These are phyloP conservation scores for Ditula angustiorana DNA, from an alignment of 2,888 invertebrate species.

Conservation along the genomic window DNA sequence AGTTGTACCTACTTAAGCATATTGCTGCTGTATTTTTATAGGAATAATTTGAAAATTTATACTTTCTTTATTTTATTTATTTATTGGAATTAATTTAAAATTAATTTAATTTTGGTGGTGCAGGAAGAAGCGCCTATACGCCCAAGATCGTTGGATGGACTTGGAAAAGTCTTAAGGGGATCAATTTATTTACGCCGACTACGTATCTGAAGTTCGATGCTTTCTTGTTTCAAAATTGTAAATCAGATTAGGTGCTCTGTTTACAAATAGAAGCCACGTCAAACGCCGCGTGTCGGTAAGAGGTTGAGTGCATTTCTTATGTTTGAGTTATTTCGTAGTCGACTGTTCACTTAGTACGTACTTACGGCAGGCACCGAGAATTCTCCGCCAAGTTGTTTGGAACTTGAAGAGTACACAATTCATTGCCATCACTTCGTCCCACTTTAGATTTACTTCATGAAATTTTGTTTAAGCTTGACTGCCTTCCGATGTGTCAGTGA, in stretches of 20 bases:
- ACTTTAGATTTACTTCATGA: constrained; percentile 65
- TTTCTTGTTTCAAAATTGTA: constrained; percentile 15
- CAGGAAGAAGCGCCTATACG: no score
- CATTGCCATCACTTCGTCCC: constrained; percentile 60
- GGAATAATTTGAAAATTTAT: no score
- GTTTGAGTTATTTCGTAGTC: constrained; percentile 70
- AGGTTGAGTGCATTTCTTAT: constrained; percentile 44
- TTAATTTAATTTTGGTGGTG: no score
- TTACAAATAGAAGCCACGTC: constrained; percentile 33
- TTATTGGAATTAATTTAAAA: no score
- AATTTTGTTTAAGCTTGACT: constrained; percentile 58
- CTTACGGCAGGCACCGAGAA: constrained; percentile 52
- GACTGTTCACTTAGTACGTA: constrained; percentile 59
- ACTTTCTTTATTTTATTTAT: no score
- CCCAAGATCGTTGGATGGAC: no score
- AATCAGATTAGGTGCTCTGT: no score
- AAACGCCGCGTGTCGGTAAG: constrained; percentile 30
- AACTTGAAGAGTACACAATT: constrained; percentile 63
- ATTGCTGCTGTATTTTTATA: no score
- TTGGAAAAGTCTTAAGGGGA: no score
- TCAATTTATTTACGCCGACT: constrained; percentile 34
- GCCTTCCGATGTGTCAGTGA: constrained; percentile 34
- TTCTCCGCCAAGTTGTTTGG: constrained; percentile 59
- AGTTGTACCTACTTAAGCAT: no score
- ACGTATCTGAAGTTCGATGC: constrained; percentile 17